Base-by-base conservation (phyloP, 2,888 invertebrate genomes). In the Cerastis leucographa region DNA sequence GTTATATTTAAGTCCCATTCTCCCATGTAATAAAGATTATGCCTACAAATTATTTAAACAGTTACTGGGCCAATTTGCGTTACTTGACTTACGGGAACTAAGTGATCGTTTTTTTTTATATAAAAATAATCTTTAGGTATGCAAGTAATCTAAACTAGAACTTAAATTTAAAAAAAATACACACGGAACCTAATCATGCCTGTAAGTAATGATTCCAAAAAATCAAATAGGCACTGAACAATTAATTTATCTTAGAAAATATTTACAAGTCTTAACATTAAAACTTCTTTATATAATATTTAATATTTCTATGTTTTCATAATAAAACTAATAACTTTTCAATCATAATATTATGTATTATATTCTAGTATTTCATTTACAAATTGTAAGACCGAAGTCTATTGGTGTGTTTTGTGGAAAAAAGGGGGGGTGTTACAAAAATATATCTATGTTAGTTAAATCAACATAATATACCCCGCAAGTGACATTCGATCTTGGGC, bases 191-290 rank as follows among this genome's bases (percentile, higher is more conserved):
- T 40, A 74, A 76, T 65, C 67, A 70, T 74, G 84, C 80, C 87
- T 40, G 66, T 61, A 51, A 72, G 46, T 73, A 75, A 75, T 69
- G 75, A 84, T 72, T 62, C 71, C 69, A 73, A 79, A 25, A 88
- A 88, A 85, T 80, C 79, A 87, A 81, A 83, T 88, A 92, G 92
- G 92, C 93, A 93, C 93, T 92, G 92, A 88, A 89, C 66, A 84
- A 79, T 89, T 92, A 92, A 85, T 81, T 89, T 92, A 92, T 74
- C 80, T 84, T 90, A 89, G 77, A 89, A 90, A 93, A 91, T 93
- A 87, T 92, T 91, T 92, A 93, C 89, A 89, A 87, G 82, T 87
- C 85, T 85, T 88, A 81, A 84, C 85, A 77, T 87, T 85, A 85
- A 87, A 89, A 81, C 72, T 85, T 83, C 1, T 78, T 81, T 74